These are phyloP conservation scores for Periphyllus acericola DNA, from an alignment of 2,888 invertebrate genomes.

Conservation along the genomic window DNA sequence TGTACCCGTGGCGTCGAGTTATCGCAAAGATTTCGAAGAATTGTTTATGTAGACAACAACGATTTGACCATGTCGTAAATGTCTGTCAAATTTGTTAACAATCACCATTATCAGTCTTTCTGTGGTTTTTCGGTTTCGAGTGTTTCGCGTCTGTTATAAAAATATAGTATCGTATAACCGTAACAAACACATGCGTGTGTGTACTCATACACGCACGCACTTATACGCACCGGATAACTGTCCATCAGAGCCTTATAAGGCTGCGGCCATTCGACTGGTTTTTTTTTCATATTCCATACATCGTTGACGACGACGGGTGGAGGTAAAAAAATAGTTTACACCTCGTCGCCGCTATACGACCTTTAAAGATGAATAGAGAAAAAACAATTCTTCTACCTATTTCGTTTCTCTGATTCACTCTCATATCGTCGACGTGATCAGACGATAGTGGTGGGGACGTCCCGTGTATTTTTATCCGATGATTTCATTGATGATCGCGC, in stretches of 20 bases:
- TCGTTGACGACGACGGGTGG: constrained; percentile 15
- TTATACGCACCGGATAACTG: constrained; percentile 51
- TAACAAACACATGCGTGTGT: not conserved
- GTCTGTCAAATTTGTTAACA: not conserved
- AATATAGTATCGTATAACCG: constrained; percentile 35
- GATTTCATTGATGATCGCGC: constrained; percentile 44
- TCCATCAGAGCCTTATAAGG: constrained; percentile 60
- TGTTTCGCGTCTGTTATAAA: constrained; percentile 1
- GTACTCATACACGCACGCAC: not conserved
- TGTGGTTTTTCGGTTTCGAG: not conserved
- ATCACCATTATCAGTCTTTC: not conserved
- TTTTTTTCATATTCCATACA: constrained; percentile 40
- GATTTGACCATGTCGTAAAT: not conserved
- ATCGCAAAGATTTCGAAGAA: not conserved
- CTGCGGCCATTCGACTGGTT: constrained; percentile 35
- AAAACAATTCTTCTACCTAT: constrained; percentile 20
- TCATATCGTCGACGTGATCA: not conserved
- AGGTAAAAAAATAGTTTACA: constrained; percentile 54
- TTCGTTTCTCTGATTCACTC: constrained; percentile 6
- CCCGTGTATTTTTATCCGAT: constrained; percentile 46
- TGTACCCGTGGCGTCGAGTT: not conserved
- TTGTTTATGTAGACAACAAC: not conserved
- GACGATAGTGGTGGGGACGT: not conserved
- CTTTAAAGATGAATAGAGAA: not conserved
- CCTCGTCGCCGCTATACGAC: constrained; percentile 19